Evolutionary conservation across 2,797 vertebrate species (phyloP).

Genomic region (Pangasius mekongensis): DNA sequence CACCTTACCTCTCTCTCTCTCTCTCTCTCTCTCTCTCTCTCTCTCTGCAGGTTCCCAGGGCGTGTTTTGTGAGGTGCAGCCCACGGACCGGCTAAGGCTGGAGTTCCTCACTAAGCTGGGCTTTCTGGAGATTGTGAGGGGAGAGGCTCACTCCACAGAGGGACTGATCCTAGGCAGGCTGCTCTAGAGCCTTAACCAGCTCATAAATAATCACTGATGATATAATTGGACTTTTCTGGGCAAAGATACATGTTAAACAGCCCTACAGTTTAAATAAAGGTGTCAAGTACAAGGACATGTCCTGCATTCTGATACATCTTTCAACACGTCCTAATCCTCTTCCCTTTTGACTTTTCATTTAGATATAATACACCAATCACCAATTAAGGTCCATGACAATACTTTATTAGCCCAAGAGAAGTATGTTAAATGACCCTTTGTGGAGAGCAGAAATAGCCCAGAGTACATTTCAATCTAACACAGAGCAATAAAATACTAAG

Average conservation of each 20-base stretch:
- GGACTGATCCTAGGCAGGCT: slow-evolving; percentile 80
- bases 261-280: neutral
- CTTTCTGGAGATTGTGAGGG: slow-evolving; percentile 81
- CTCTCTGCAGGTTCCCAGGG: slow-evolving; percentile 78
- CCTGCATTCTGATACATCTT: neutral
- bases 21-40: neutral
- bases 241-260: neutral
- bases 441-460: neutral
- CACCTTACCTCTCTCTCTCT: neutral
- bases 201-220: slow-evolving; percentile 28
- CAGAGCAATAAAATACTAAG: neutral
- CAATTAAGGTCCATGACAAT: neutral
- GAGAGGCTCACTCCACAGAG: slow-evolving; percentile 73
- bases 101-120: slow-evolving; percentile 86
- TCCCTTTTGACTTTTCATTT: neutral
- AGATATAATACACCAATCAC: neutral
- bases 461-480: neutral
- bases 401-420: neutral
- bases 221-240: slow-evolving; percentile 6
- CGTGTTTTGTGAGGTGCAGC: slow-evolving; percentile 85
- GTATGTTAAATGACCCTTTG: neutral
- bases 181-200: slow-evolving; percentile 68
- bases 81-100: slow-evolving; percentile 76
- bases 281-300: neutral
- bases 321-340: neutral